These are phyloP conservation scores for Drosophila neotestacea DNA, from an alignment of 2,888 invertebrate genomes.

Conservation along the genomic window DNA sequence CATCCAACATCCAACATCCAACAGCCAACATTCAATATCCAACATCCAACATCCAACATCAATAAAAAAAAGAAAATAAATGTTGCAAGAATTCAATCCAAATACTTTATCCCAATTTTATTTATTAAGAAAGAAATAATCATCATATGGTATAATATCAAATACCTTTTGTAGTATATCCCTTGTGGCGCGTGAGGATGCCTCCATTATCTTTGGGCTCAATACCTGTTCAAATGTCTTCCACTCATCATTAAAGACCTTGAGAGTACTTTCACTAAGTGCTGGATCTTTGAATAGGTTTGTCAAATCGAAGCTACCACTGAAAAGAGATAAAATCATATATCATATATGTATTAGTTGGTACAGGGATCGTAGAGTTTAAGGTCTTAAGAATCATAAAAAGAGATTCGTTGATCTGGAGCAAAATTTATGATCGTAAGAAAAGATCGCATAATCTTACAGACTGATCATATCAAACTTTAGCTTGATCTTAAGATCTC, in stretches of 20 bases:
- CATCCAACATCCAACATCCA: no score
- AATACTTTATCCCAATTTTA: not conserved
- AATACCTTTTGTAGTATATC: constrained; percentile 8
- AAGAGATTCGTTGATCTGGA: no score
- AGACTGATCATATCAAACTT: no score
- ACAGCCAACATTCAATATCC: not conserved
- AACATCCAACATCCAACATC: no score
- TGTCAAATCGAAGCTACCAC: not conserved
- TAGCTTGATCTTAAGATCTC: no score
- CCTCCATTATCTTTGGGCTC: constrained; percentile 13
- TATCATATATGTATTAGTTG: no score
- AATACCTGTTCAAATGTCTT: not conserved
- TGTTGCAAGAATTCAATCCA: constrained; percentile 12
- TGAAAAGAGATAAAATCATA: not conserved
- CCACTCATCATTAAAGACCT: constrained; percentile 25
- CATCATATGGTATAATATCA: constrained; percentile 13
- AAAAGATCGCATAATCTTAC: no score
- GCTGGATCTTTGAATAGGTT: constrained; percentile 15
- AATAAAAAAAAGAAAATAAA: constrained; percentile 12
- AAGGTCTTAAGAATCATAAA: not conserved
- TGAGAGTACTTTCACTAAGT: constrained; percentile 18
- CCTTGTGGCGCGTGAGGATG: not conserved
- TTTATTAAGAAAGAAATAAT: constrained; percentile 6
- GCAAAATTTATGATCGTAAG: no score
- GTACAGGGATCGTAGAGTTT: no score